phyloP scores from a whole-genome alignment of 2,113 vertebrate species.

The Phrynosoma platyrhinos region DNA sequence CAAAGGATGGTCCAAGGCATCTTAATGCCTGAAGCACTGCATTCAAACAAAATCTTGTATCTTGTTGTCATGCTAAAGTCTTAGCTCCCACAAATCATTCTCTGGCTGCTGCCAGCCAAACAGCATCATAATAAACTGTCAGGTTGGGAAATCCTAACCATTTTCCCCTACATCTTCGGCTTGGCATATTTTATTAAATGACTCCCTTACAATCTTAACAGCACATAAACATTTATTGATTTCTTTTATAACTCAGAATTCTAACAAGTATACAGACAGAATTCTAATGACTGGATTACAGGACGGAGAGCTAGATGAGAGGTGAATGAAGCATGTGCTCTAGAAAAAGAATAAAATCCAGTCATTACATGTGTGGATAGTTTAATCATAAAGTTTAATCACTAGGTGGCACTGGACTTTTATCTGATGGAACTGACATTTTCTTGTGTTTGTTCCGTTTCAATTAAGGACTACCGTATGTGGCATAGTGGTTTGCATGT shows the following conservation, averaged over 20 bases:
- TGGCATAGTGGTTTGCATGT: too few species aligned
- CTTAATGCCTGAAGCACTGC: too few species aligned
- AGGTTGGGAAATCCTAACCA: not conserved
- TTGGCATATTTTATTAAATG: conserved; percentile 6
- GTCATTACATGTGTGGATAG: not conserved
- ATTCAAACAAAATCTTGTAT: not conserved
- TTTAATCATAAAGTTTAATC: not conserved
- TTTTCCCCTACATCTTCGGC: not conserved
- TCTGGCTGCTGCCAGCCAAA: not conserved
- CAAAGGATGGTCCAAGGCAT: not conserved
- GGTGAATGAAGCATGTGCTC: not conserved
- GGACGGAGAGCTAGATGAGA: not conserved
- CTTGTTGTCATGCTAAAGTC: not conserved
- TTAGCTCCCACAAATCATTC: not conserved
- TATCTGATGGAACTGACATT: too few species aligned
- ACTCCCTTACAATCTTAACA: not conserved
- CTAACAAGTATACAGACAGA: not conserved
- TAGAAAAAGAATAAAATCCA: not conserved
- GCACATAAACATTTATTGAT: conserved; percentile 15
- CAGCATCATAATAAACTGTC: not conserved
- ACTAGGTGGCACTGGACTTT: too few species aligned
- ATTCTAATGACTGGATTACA: not conserved
- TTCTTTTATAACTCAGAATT: conserved; percentile 4
- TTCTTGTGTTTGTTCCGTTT: too few species aligned
- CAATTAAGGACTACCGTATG: too few species aligned